Evolutionary conservation across 2,888 invertebrate species (phyloP), one percentile per base, ranked within the genome.

Genomic region (Ochropleura leucogaster): DNA sequence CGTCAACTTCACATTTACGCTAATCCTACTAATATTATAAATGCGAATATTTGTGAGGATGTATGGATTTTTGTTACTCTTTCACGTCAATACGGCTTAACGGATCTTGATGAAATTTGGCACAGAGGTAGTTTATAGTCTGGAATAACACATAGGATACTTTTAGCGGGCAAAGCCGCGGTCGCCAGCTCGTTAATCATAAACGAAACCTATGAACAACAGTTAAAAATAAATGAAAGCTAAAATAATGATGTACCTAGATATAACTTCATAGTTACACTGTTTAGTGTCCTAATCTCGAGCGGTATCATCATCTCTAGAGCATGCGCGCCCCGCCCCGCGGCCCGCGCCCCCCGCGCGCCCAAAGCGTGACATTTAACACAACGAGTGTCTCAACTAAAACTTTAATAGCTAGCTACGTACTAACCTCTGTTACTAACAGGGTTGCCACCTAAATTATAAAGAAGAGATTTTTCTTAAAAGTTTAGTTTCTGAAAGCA

Each of bases 311-410:
- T 64, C 89, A 87, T 80, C 89, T 89, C 90, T 81, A 81, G 59
- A 68, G 46, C 77, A 72, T 10, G 72, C 68, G 7, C 6, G 59
- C 40, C 63, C 72, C 84, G 64, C 79, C 71, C 74, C 82, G 73
- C 77, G 77, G 83, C 79, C n/a, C 62, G 73, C 77, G 77, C 84
- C 79, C n/a, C 62, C 14, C 62, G 44, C 62, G 62, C 59, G 88
- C 84, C 85, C 88, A 89, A 89, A 85, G 89, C 90, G 90, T 90
- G 92, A 91, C 91, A 90, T 91, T 92, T 90, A 93, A 92, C 93
- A 91, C 92, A 88, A 81, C 89, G 89, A 86, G 87, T 89, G 88
- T 85, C 88, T 84, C 78, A 87, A 87, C 89, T 89, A 89, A 90
- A 89, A 89, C 88, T 89, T 89, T 92, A 92, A 93, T 91, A 90